Base-by-base conservation (phyloP, 2,888 invertebrate genomes). In the Paralinhomoeus sp. region DNA sequence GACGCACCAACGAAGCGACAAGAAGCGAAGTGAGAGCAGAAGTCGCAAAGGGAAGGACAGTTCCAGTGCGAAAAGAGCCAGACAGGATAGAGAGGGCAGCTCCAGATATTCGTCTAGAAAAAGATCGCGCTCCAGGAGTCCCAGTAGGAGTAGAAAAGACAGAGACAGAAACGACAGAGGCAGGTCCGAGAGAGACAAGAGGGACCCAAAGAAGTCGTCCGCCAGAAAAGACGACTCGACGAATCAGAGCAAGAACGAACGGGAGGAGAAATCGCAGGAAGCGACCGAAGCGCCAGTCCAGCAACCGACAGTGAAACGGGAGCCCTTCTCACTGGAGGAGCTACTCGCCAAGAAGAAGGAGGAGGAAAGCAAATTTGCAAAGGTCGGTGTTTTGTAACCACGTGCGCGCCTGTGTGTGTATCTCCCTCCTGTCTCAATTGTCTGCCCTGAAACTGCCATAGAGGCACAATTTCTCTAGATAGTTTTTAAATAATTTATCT, bases 321-420 rank as follows among this genome's bases (percentile, higher is more conserved):
- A 91, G 60, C 97, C 97, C 0, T 67, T 93, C 18, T 93, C 93
- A 5, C 67, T 99, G 45, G 97, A 97, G 63, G 91, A 99, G 62
- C 64, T 99, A 36, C 67, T 97, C 40, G 79, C 83, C 0, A 89
- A 87, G 65, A 89, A 89, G 62, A 89, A 93, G 60, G 83, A 83
- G 1, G 89, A 89, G 61, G 87, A 91, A 63, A 81, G 80, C 57
- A 85, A 82, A 1, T 73, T 81, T 42, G 82, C 85, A 54, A 93
- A 91, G 64, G 75, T 74, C 62, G 46, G 46, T 43, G 20, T 40
- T 44, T 45, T 18, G 40, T 44, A n/a, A n/a, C n/a, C n/a, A n/a
- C n/a, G n/a, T n/a, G n/a, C n/a, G n/a, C n/a, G n/a, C n/a, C n/a
- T n/a, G n/a, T n/a, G n/a, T n/a, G n/a, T n/a, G n/a, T n/a, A n/a